Percentiles rank a stretch among this genome's conserved stretches.
phyloP scores from a whole-genome alignment of 2,113 vertebrate genomes.

The Pimephales promelas region DNA sequence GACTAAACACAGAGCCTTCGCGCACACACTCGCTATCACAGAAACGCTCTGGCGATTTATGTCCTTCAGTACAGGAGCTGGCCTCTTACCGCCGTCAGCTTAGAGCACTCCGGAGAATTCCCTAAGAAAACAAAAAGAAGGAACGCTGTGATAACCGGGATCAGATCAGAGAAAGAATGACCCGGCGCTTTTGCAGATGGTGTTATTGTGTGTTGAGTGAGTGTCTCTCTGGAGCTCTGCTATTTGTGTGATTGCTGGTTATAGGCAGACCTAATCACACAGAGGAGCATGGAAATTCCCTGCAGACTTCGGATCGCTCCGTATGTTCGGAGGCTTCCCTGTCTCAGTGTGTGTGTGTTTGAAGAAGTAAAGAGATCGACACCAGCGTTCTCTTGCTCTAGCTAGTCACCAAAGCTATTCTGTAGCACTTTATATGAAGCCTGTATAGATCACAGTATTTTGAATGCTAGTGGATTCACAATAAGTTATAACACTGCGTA shows the following conservation, averaged over 20 bases:
- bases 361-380: constrained; percentile 28
- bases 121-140: constrained; percentile 41
- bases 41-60: constrained; percentile 36
- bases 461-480: neutral
- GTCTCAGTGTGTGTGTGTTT: constrained; percentile 15
- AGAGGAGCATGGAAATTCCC: constrained; percentile 49
- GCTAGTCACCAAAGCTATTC: neutral
- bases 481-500: neutral
- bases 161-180: constrained; percentile 42
- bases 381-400: neutral
- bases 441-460: neutral
- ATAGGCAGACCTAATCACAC: constrained; percentile 47
- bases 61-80: constrained; percentile 37
- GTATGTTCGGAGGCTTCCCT: constrained; percentile 13
- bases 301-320: constrained; percentile 34
- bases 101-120: constrained; percentile 30
- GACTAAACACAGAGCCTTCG: constrained; percentile 55
- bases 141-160: constrained; percentile 53
- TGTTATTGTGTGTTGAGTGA: constrained; percentile 36
- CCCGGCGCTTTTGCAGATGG: constrained; percentile 27
- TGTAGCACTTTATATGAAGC: neutral
- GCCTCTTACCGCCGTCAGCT: constrained; percentile 26
- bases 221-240: constrained; percentile 35
- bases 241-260: constrained; percentile 53
- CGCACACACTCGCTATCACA: constrained; percentile 19